Percentiles rank a stretch among this genome's conserved stretches.
Conservation (phyloP, 1,140 invertebrate genomes). For the Pemphigus obesinymphae region DNA sequence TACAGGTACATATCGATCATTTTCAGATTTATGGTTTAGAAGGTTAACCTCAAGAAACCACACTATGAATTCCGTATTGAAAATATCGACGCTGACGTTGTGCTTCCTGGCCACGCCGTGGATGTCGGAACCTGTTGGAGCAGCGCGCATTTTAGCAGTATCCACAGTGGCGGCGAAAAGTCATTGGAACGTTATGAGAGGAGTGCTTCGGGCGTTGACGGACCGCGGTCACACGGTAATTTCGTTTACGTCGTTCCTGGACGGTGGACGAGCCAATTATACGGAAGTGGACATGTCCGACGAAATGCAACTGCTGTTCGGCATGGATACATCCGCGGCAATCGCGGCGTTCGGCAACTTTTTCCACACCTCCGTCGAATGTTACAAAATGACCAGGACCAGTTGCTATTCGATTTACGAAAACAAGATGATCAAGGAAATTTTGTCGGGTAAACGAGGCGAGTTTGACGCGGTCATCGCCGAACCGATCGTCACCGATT, state of each 20-base stretch:
- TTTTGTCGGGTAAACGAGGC: not conserved
- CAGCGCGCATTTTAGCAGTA: slow-evolving; percentile 29
- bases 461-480: not conserved
- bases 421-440: not conserved
- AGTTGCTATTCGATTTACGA: not conserved
- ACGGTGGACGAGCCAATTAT: not conserved
- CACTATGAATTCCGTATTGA: too few relatives aligned
- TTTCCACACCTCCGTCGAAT: too few relatives aligned
- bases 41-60: too few relatives aligned
- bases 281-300: not conserved
- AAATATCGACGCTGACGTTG: too few relatives aligned
- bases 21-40: too few relatives aligned
- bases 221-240: slow-evolving; percentile 48
- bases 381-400: not conserved
- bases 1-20: too few relatives aligned
- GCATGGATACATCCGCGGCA: not conserved
- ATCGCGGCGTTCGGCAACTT: too few relatives aligned
- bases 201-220: slow-evolving; percentile 48
- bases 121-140: not conserved
- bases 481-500: not conserved
- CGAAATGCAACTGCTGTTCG: not conserved
- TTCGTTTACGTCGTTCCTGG: slow-evolving; percentile 44
- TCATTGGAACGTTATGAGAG: slow-evolving; percentile 50
- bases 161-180: slow-evolving; percentile 47
- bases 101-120: too few relatives aligned